Percentiles rank a stretch among this genome's conserved stretches.
These are phyloP conservation scores for Varanus salvator DNA, from an alignment of 2,113 vertebrate genomes.

Conservation along the genomic window DNA sequence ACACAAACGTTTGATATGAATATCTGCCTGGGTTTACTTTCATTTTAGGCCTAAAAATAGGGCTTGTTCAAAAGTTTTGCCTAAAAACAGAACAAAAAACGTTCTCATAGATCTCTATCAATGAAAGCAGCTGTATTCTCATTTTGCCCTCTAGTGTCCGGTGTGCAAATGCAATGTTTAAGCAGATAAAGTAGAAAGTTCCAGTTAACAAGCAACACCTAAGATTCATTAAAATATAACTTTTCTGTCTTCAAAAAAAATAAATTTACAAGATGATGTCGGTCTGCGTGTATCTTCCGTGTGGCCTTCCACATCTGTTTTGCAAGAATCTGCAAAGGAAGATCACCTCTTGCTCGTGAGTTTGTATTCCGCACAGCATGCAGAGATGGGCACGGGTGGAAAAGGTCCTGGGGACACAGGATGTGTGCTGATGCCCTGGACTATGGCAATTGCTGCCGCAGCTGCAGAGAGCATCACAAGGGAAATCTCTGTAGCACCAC, in stretches of 20 bases:
- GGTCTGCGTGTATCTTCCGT: too few species aligned
- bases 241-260: not conserved
- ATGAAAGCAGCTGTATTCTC: conserved; percentile 22
- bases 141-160: conserved; percentile 68
- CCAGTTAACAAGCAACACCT: not conserved
- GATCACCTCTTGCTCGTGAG: not conserved
- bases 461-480: not conserved
- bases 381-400: too few species aligned
- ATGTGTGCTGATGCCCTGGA: not conserved
- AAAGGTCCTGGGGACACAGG: not conserved
- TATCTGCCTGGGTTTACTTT: too few species aligned
- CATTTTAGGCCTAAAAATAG: too few species aligned
- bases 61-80: too few species aligned
- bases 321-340: not conserved
- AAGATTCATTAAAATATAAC: not conserved
- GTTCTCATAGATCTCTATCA: too few species aligned
- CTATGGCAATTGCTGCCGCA: not conserved
- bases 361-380: not conserved
- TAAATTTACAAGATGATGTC: not conserved
- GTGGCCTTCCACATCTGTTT: not conserved
- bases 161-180: not conserved
- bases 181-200: not conserved
- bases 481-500: too few species aligned
- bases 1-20: too few species aligned
- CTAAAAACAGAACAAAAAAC: too few species aligned